phyloP scores from a whole-genome alignment of 1,140 invertebrate species.

The Drosophila bocki region DNA sequence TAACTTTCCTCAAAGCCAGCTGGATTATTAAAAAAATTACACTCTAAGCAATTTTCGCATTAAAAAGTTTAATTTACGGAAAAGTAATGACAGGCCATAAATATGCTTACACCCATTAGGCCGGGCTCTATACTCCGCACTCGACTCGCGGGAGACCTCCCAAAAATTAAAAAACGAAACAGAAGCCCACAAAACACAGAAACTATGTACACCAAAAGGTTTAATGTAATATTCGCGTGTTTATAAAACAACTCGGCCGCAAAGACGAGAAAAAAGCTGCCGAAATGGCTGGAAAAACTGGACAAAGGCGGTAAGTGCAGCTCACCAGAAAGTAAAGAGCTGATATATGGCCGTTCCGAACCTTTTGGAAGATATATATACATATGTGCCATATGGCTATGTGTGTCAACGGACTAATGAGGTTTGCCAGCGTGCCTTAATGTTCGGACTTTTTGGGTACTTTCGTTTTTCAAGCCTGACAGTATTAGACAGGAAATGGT shows the following conservation, averaged over 20 bases:
- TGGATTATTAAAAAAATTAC: constrained; percentile 77
- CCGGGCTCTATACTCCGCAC: constrained; percentile 14
- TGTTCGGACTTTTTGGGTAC: constrained; percentile 45
- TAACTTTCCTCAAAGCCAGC: constrained; percentile 38
- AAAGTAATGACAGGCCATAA: constrained; percentile 80
- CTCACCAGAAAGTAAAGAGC: constrained; percentile 41
- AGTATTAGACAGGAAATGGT: constrained; percentile 67
- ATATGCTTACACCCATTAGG: constrained; percentile 77
- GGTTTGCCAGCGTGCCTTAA: constrained; percentile 28
- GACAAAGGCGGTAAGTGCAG: constrained; percentile 63
- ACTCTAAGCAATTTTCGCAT: constrained; percentile 77
- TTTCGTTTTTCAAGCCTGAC: constrained; percentile 70
- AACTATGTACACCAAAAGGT: constrained; percentile 41
- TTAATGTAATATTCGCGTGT: constrained; percentile 82
- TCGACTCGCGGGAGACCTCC: constrained; percentile 10
- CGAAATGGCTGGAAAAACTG: constrained; percentile 61
- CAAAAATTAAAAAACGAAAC: constrained; percentile 30
- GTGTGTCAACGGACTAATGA: constrained; percentile 73
- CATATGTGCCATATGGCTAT: constrained; percentile 29
- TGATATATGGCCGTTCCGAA: constrained; percentile 41
- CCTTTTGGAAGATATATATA: constrained; percentile 40
- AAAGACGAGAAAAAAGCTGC: constrained; percentile 13
- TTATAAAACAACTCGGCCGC: constrained; percentile 73
- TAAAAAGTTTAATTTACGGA: constrained; percentile 82
- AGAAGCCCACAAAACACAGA: constrained; percentile 47